Percentiles rank a stretch among this genome's conserved stretches.
Conservation (phyloP, 2,888 invertebrate genomes). For the Globia sparganii region DNA sequence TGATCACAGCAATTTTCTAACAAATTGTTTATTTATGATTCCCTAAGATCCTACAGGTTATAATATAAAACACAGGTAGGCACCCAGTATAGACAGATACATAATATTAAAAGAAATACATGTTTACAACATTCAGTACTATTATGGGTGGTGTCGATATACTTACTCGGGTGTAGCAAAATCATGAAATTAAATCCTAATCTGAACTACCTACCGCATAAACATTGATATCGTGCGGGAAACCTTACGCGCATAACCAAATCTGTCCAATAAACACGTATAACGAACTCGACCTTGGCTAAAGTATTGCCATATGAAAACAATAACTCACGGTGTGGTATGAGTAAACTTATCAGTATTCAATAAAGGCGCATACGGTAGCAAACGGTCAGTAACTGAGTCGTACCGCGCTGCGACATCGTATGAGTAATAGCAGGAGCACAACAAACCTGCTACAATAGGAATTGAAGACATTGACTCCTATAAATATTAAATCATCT, state of each 20-base stretch:
- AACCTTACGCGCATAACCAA: conserved; percentile 49
- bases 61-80: background rate
- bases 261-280: conserved; percentile 52
- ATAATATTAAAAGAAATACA: background rate
- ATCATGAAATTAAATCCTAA: conserved; percentile 22
- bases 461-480: conserved; percentile 73
- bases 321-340: conserved; percentile 69
- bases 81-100: background rate
- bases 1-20: background rate
- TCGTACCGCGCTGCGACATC: conserved; percentile 78
- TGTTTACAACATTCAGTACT: background rate
- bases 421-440: conserved; percentile 79
- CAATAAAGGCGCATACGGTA: conserved; percentile 77
- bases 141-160: background rate
- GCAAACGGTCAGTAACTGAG: conserved; percentile 71
- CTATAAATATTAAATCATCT: conserved; percentile 52
- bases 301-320: conserved; percentile 71
- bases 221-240: conserved; percentile 38
- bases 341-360: conserved; percentile 84
- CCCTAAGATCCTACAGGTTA: background rate
- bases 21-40: background rate
- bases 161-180: conserved; percentile 9
- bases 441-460: conserved; percentile 73
- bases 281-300: conserved; percentile 63
- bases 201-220: conserved; percentile 45